Percentiles rank a stretch among this genome's conserved stretches.
Conservation (phyloP, 2,888 invertebrate genomes). For the Cephus rjabovi region DNA sequence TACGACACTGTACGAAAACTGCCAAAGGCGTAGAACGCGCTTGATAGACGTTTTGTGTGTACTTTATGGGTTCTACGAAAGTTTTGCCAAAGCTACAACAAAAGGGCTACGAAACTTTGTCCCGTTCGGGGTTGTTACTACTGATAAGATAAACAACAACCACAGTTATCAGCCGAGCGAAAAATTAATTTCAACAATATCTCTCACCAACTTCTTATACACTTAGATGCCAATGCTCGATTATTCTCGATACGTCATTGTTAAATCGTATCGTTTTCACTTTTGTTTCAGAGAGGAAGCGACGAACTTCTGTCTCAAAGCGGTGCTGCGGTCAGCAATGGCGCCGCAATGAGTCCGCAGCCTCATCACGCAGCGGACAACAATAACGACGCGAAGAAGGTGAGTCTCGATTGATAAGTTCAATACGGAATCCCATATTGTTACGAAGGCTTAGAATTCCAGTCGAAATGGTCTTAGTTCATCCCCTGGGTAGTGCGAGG, state of each 20-base stretch:
- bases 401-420: constrained; percentile 65
- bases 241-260: not conserved
- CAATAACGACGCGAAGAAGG: constrained; percentile 98
- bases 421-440: not conserved
- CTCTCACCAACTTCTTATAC: not conserved
- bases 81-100: not conserved
- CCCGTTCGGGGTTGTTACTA: not conserved
- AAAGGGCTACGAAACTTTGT: not conserved
- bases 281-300: constrained; percentile 89
- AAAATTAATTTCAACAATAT: not conserved
- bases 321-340: constrained; percentile 88
- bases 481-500: no score
- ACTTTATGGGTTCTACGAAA: not conserved
- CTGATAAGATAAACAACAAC: not conserved
- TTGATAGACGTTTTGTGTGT: not conserved
- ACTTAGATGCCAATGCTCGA: not conserved
- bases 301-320: constrained; percentile 97
- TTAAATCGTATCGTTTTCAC: constrained; percentile 31
- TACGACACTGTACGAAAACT: not conserved
- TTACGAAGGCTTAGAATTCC: not conserved
- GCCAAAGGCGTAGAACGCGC: not conserved
- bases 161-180: not conserved
- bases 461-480: no score
- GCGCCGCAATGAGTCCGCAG: constrained; percentile 89
- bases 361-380: constrained; percentile 84